Evolutionary conservation across 2,113 vertebrate species (phyloP).

Genomic region (Melanocharis versteri): DNA sequence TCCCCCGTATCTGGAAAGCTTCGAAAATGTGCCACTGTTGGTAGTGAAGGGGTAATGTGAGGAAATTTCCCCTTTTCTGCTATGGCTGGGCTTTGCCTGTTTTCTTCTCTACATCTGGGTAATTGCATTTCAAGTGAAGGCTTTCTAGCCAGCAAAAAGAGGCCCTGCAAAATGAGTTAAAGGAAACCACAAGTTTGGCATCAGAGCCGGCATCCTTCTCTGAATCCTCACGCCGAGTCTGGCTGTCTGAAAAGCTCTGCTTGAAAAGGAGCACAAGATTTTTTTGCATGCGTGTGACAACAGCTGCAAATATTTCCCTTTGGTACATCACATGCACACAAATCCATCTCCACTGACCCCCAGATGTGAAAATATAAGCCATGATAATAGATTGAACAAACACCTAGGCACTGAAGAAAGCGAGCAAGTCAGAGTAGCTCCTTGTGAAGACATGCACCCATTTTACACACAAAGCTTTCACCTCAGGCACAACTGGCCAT

Average conservation of each 20-base stretch:
- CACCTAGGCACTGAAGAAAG: background rate
- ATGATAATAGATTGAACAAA: background rate
- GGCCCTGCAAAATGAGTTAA: conserved; percentile 55
- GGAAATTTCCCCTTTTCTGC: conserved; percentile 21
- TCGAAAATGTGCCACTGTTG: background rate
- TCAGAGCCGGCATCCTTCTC: conserved; percentile 40
- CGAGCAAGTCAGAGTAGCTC: background rate
- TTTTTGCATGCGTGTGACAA: background rate
- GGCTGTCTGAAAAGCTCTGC: conserved; percentile 28
- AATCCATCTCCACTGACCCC: background rate
- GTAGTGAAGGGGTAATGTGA: background rate
- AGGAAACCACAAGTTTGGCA: conserved; percentile 64
- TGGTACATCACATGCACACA: background rate
- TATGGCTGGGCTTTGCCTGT: background rate
- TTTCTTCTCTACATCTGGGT: background rate
- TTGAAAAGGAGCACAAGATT: background rate
- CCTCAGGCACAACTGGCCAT: background rate
- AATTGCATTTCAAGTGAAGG: conserved; percentile 39
- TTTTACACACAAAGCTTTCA: background rate
- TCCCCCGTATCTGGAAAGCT: background rate
- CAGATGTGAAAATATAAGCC: background rate
- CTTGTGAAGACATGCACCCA: background rate
- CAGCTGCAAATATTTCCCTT: conserved; percentile 10
- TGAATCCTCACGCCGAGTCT: background rate
- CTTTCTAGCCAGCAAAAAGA: conserved; percentile 49